Conservation (phyloP, 2,113 vertebrate genomes). For the Thamnophis sirtalis region DNA sequence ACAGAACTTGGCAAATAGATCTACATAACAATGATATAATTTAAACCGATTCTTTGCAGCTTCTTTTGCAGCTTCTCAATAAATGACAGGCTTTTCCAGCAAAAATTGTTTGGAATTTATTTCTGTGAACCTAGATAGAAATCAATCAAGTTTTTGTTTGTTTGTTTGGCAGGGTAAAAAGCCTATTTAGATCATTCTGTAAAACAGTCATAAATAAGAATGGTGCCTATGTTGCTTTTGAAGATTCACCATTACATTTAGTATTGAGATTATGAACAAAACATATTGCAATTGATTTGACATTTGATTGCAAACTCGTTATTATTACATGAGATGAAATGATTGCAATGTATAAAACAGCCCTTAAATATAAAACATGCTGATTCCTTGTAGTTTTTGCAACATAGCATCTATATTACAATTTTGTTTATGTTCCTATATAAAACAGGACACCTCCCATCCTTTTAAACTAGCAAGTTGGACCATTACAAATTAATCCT, state of each 20-base stretch:
- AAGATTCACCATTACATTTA: constrained; percentile 20
- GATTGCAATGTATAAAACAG: constrained; percentile 58
- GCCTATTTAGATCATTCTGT: constrained; percentile 24
- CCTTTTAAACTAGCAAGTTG: constrained; percentile 83
- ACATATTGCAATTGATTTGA: constrained; percentile 44
- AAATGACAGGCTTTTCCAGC: constrained; percentile 7
- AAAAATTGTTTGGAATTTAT: neutral
- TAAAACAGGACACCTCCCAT: constrained; percentile 76
- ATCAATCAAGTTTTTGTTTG: constrained; percentile 6
- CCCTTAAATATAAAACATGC: constrained; percentile 53
- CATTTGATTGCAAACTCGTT: constrained; percentile 38
- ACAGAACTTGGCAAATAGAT: constrained; percentile 7
- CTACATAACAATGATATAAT: constrained; percentile 34
- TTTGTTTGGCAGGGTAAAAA: neutral
- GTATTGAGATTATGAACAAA: constrained; percentile 63
- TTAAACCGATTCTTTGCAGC: constrained; percentile 39
- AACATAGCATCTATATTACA: constrained; percentile 50
- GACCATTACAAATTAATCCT: constrained; percentile 98
- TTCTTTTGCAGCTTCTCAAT: constrained; percentile 34
- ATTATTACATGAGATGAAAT: constrained; percentile 55
- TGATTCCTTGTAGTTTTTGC: constrained; percentile 29
- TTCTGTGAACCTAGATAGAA: neutral
- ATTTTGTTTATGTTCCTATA: constrained; percentile 63
- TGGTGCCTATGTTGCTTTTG: constrained; percentile 9
- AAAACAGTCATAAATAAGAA: constrained; percentile 37